A percentile compares a stretch with the other conserved stretches of the same genome.
Evolutionary conservation across 2,797 vertebrate species (phyloP).

Genomic region (Liparis tanakae): DNA sequence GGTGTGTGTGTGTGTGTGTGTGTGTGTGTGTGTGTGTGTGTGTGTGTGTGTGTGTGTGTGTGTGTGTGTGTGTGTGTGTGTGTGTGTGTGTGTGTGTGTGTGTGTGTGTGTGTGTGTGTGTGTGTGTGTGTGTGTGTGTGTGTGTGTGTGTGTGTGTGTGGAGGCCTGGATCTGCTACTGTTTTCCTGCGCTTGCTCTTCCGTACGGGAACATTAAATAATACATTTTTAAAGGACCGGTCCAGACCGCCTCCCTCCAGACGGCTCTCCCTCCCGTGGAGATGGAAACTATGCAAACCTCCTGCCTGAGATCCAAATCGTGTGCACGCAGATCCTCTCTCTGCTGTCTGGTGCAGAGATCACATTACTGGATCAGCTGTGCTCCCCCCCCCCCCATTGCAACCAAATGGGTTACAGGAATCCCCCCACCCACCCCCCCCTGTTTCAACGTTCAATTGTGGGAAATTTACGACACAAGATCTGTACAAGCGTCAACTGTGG

Average conservation of each 20-base stretch:
- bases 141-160: too few species aligned
- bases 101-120: too few species aligned
- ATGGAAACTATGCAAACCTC: slow-evolving; percentile 61
- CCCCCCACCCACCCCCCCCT: neutral
- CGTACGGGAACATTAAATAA: slow-evolving; percentile 33
- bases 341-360: neutral
- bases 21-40: too few species aligned
- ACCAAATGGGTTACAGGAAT: slow-evolving; percentile 5
- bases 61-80: too few species aligned
- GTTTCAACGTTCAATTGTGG: neutral
- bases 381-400: neutral
- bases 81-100: too few species aligned
- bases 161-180: slow-evolving; percentile 51
- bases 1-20: slow-evolving; percentile 46
- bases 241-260: slow-evolving; percentile 57
- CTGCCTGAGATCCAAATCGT: slow-evolving; percentile 14
- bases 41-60: too few species aligned
- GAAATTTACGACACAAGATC: neutral
- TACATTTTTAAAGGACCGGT: slow-evolving; percentile 8
- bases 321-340: slow-evolving; percentile 1
- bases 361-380: neutral
- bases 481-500: slow-evolving; percentile 9
- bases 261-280: slow-evolving; percentile 34
- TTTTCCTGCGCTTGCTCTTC: slow-evolving; percentile 52
- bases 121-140: too few species aligned